Percentiles rank a stretch among this genome's conserved stretches.
Evolutionary conservation across 2,113 vertebrate genomes (phyloP).

Genomic region (Alligator mississippiensis): DNA sequence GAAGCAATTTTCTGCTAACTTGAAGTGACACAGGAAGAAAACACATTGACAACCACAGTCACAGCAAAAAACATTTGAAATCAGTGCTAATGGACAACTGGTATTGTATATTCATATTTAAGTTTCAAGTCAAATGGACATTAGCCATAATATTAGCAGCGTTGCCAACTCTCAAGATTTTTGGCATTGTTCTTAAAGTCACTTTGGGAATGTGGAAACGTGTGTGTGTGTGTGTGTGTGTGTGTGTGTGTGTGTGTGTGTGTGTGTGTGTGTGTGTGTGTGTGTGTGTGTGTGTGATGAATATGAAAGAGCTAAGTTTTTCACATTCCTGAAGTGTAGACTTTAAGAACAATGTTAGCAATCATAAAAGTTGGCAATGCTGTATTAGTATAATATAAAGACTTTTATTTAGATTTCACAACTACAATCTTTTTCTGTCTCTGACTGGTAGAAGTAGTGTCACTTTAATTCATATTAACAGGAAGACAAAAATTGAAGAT

Average conservation of each 20-base stretch:
- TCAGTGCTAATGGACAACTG: neutral
- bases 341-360: too few relatives aligned
- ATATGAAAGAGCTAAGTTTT: too few relatives aligned
- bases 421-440: neutral
- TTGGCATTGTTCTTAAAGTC: too few relatives aligned
- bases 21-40: neutral
- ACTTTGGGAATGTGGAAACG: too few relatives aligned
- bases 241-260: too few relatives aligned
- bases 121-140: neutral
- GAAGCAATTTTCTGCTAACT: neutral
- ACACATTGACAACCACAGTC: fast-evolving
- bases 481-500: neutral
- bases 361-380: too few relatives aligned
- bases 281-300: too few relatives aligned
- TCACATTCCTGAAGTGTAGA: too few relatives aligned
- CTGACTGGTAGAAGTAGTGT: fast-evolving
- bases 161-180: too few relatives aligned
- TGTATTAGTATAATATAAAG: too few relatives aligned
- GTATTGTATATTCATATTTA: neutral
- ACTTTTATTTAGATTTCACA: neutral
- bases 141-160: neutral
- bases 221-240: too few relatives aligned
- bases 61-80: neutral
- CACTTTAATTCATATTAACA: neutral
- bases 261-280: too few relatives aligned